Percentiles rank a stretch among this genome's conserved stretches.
Conservation (phyloP, 1,140 invertebrate species). For the Trichoplusia ni region DNA sequence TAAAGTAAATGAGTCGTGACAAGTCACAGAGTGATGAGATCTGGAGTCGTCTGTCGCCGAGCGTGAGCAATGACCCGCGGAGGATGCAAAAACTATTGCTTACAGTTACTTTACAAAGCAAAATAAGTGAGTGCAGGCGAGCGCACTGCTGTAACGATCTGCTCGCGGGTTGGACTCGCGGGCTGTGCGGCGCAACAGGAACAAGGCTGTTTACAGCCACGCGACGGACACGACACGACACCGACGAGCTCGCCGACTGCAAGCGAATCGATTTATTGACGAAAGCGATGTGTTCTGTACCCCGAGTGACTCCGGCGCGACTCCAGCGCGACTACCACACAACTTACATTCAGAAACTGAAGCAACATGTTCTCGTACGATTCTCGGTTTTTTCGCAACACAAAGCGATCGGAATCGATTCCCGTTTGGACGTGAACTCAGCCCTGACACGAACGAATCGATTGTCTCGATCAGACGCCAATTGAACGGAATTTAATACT, state of each 20-base stretch:
- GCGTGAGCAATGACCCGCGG: too few relatives aligned
- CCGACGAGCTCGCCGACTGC: constrained; percentile 5
- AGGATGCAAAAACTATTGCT: too few relatives aligned
- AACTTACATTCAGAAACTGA: neutral
- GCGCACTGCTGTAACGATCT: constrained; percentile 20
- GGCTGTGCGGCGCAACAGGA: constrained; percentile 30
- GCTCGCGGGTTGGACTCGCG: constrained; percentile 3
- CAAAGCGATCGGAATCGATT: constrained; percentile 10
- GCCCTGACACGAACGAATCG: constrained; percentile 14
- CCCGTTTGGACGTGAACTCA: constrained; percentile 1
- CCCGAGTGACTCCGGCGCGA: neutral
- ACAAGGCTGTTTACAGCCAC: constrained; percentile 21
- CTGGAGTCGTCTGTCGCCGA: too few relatives aligned
- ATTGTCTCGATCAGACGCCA: constrained; percentile 24
- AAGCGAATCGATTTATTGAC: constrained; percentile 5
- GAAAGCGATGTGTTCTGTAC: neutral
- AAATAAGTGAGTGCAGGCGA: too few relatives aligned
- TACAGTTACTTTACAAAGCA: too few relatives aligned
- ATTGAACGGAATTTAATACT: constrained; percentile 28
- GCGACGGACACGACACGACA: constrained; percentile 13
- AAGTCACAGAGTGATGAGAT: too few relatives aligned
- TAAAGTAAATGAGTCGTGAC: too few relatives aligned
- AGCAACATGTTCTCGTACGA: constrained; percentile 7
- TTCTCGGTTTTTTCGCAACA: constrained; percentile 6
- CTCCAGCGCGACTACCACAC: neutral